Evolutionary conservation across 37 sponge, comb jelly and placozoan genomes (phyloP), one percentile per base, ranked within the genome.

Genomic region (Aplysina aerophoba): DNA sequence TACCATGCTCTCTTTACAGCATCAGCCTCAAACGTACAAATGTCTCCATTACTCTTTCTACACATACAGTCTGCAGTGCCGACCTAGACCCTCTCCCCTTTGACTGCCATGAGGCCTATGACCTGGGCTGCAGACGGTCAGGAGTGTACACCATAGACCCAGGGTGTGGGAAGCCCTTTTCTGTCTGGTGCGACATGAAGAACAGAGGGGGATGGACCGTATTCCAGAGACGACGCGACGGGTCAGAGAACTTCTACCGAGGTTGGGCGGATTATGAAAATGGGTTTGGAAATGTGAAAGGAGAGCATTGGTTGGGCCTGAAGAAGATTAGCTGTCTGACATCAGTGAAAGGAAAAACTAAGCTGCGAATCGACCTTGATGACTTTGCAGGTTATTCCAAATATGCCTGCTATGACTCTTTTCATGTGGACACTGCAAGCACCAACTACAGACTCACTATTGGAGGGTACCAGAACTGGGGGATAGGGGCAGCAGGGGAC

Each of bases 281-380:
- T 25, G 66, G 66, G 30, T 64, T 64, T 11, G 66, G 66, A 12
- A 6, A 64, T 64, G 28, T 64, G 3, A 3, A 64, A 6, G 66
- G 8, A 31, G 66, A 64, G 30, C 31, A 31, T 8, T 64, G 66
- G 66, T 30, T 64, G 27, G 66, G 66, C 6, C 66, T 64, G 30
- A 30, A 64, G 27, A 64, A 64, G 30, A 64, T 64, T 30, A 31
- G 30, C 66, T 30, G 66, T 64, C 66, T 64, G 66, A 30, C 66
- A 30, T 3, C 6, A 44, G 50, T 8, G 8, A 44, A 44, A 8
- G 6, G 6, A 8, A 44, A 44, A 8, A 8, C 8, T 44, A 8
- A 44, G 50, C 50, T 44, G 50, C 3, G 50, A 44, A 8, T 44
- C 3, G 50, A 44, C 6, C 50, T 44, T 44, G 50, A 3, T 44